phyloP scores from a whole-genome alignment of 2,888 invertebrate species.

The Osedax fenrisi region DNA sequence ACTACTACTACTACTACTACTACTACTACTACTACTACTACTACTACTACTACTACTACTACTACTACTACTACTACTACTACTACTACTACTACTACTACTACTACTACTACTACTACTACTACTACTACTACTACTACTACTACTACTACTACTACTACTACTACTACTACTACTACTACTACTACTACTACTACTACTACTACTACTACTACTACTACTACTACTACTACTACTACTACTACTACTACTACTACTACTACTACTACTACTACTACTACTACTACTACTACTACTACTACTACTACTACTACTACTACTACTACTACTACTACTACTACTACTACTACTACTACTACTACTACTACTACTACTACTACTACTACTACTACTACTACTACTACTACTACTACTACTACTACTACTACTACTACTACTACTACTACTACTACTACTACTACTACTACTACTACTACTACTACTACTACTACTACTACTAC shows the following conservation, averaged over 20 bases:
- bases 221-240: not conserved
- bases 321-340: not conserved
- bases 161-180: not conserved
- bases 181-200: not conserved
- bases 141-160: not conserved
- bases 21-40: not conserved
- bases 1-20: not conserved
- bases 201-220: not conserved
- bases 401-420: not conserved
- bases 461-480: not conserved
- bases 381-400: not conserved
- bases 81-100: not conserved
- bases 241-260: not conserved
- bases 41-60: not conserved
- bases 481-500: not conserved
- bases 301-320: not conserved
- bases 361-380: not conserved
- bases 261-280: not conserved
- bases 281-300: not conserved
- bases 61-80: not conserved
- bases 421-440: not conserved
- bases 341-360: not conserved
- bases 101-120: not conserved
- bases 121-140: not conserved
- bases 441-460: not conserved